These are phyloP conservation scores for Haliclona indistincta DNA, from an alignment of 37 sponge, comb jelly and placozoan genomes.

Conservation along the genomic window DNA sequence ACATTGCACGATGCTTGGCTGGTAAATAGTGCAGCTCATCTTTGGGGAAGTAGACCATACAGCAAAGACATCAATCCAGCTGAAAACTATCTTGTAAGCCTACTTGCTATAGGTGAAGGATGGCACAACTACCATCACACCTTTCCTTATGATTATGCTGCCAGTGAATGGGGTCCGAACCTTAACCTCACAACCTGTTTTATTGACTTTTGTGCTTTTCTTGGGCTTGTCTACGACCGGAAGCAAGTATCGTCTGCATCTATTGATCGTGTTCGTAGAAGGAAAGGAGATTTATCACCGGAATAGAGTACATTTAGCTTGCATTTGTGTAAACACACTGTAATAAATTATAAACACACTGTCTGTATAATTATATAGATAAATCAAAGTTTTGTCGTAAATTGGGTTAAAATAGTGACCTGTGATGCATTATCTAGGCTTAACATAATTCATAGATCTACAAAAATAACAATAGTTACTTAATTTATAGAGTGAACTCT, in stretches of 20 bases:
- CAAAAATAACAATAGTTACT: too few relatives aligned
- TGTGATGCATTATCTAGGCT: too few relatives aligned
- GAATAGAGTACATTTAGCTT: too few relatives aligned
- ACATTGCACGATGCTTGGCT: conserved; percentile 94
- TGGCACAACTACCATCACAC: conserved; percentile 99
- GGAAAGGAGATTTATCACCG: conserved; percentile 58
- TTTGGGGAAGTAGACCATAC: conserved; percentile 88
- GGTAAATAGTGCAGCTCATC: conserved; percentile 97
- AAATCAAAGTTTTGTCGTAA: neutral
- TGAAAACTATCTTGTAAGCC: conserved; percentile 86
- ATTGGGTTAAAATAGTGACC: too few relatives aligned
- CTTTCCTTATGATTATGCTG: conserved; percentile 96
- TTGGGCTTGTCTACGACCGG: conserved; percentile 84
- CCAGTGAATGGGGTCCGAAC: conserved; percentile 87
- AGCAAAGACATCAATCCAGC: conserved; percentile 83
- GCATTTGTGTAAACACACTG: too few relatives aligned
- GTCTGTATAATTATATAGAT: neutral
- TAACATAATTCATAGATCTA: too few relatives aligned
- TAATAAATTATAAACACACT: neutral
- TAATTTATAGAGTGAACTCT: too few relatives aligned
- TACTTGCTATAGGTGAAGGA: conserved; percentile 94
- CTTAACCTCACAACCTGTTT: conserved; percentile 89
- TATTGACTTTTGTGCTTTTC: conserved; percentile 78
- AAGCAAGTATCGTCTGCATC: conserved; percentile 69
- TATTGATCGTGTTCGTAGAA: conserved; percentile 30